Percentiles rank a stretch among this genome's conserved stretches.
Evolutionary conservation across 1,140 invertebrate genomes (phyloP).

Genomic region (Wiebesia pumilae): DNA sequence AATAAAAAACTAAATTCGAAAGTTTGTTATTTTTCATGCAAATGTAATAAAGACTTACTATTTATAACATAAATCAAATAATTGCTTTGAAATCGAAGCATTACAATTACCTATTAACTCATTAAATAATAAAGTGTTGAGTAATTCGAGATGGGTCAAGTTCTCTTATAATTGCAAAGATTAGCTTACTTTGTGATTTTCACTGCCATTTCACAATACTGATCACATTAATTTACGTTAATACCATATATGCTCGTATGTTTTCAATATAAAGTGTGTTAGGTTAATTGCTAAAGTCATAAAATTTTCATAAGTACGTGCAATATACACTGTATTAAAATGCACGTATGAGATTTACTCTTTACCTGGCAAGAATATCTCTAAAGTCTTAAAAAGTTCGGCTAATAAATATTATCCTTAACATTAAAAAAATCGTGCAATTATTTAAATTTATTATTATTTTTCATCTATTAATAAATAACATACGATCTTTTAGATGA

Average conservation of each 20-base stretch:
- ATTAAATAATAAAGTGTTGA: not conserved
- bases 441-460: not conserved
- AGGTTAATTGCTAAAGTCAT: not conserved
- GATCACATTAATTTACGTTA: not conserved
- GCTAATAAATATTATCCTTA: not conserved
- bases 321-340: not conserved
- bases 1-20: not conserved
- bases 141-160: not conserved
- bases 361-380: not conserved
- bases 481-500: not conserved
- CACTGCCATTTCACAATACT: not conserved
- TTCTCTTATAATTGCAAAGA: not conserved
- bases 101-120: not conserved
- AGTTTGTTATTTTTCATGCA: not conserved
- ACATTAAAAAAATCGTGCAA: not conserved
- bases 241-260: not conserved
- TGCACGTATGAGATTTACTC: not conserved
- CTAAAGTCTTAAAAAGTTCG: not conserved
- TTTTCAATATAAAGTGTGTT: not conserved
- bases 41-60: not conserved
- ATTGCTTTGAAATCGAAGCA: not conserved
- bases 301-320: not conserved
- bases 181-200: not conserved
- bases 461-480: not conserved
- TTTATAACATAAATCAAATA: not conserved